A percentile compares a stretch with the other conserved stretches of the same genome.
These are phyloP conservation scores for Ennomos erosarius DNA, from an alignment of 2,888 invertebrate species.

Conservation along the genomic window DNA sequence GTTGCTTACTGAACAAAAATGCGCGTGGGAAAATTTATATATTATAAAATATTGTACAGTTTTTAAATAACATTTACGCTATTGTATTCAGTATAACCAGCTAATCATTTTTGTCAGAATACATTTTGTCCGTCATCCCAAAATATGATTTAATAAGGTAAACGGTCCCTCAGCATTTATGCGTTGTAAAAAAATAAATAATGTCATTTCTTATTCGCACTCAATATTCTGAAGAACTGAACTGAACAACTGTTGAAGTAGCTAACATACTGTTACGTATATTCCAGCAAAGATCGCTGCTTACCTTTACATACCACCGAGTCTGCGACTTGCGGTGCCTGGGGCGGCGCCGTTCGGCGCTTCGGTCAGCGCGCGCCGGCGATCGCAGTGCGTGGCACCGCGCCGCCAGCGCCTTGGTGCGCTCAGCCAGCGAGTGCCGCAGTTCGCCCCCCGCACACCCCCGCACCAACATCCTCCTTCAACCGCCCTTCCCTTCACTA, in stretches of 20 bases:
- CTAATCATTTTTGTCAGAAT: neutral
- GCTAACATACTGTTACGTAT: neutral
- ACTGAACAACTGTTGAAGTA: too few species aligned
- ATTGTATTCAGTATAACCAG: conserved; percentile 11
- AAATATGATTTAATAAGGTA: too few species aligned
- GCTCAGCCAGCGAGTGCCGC: conserved; percentile 79
- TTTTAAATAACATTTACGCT: too few species aligned
- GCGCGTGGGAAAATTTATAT: conserved; percentile 20
- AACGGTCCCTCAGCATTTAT: too few species aligned
- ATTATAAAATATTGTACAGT: too few species aligned
- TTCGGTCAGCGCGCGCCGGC: conserved; percentile 67
- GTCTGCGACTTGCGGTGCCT: conserved; percentile 84
- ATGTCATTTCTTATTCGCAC: too few species aligned
- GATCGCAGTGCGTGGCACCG: conserved; percentile 78
- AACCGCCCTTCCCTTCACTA: conserved; percentile 60
- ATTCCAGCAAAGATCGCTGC: conserved; percentile 51
- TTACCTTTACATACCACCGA: conserved; percentile 91
- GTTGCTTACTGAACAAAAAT: conserved; percentile 16
- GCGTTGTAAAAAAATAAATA: too few species aligned
- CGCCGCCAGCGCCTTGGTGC: conserved; percentile 81
- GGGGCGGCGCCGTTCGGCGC: conserved; percentile 68
- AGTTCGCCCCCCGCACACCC: conserved; percentile 78
- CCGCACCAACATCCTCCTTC: conserved; percentile 74
- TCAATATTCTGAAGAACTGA: too few species aligned
- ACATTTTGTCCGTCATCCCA: neutral